Percentiles rank a stretch among this genome's conserved stretches.
These are phyloP conservation scores for Drosophila mercatorum DNA, from an alignment of 2,888 invertebrate genomes.

Conservation along the genomic window DNA sequence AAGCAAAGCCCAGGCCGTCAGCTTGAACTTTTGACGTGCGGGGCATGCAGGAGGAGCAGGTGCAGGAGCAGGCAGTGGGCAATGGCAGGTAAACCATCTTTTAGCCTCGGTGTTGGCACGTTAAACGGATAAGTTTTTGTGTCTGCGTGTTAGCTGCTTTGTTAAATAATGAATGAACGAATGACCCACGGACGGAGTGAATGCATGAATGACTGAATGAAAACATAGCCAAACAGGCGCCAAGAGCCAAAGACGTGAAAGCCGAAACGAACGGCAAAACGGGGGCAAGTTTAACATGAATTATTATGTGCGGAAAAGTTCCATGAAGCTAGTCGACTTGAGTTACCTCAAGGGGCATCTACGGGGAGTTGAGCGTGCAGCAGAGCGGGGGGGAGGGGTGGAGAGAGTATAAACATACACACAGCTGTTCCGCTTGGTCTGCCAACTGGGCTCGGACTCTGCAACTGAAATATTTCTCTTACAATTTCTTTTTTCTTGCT, in stretches of 20 bases:
- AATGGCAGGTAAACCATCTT: slow-evolving; percentile 27
- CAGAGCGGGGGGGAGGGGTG: no score
- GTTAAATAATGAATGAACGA: slow-evolving; percentile 67
- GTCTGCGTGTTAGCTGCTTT: slow-evolving; percentile 48
- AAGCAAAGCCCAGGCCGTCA: slow-evolving; percentile 9
- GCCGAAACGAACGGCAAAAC: slow-evolving; percentile 19
- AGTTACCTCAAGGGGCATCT: slow-evolving; percentile 16
- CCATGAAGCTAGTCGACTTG: slow-evolving; percentile 50
- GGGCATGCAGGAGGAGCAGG: neutral
- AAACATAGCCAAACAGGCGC: slow-evolving; percentile 48
- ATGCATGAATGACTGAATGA: slow-evolving; percentile 45
- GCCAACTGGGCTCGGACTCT: slow-evolving; percentile 35
- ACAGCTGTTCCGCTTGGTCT: slow-evolving; percentile 35
- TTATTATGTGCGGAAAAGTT: slow-evolving; percentile 78
- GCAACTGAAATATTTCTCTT: slow-evolving; percentile 19
- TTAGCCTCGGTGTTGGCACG: slow-evolving; percentile 36
- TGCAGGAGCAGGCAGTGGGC: neutral
- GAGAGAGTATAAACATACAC: neutral
- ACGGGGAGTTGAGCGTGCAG: neutral
- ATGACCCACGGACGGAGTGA: slow-evolving; percentile 49
- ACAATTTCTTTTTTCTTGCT: slow-evolving; percentile 2
- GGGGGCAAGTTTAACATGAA: slow-evolving; percentile 75
- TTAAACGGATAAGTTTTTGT: slow-evolving; percentile 34
- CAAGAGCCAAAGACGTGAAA: slow-evolving; percentile 7
- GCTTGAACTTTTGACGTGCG: slow-evolving; percentile 13